Evolutionary conservation across 2,797 vertebrate genomes (phyloP).

Genomic region (Sternarchorhynchus goeldii): DNA sequence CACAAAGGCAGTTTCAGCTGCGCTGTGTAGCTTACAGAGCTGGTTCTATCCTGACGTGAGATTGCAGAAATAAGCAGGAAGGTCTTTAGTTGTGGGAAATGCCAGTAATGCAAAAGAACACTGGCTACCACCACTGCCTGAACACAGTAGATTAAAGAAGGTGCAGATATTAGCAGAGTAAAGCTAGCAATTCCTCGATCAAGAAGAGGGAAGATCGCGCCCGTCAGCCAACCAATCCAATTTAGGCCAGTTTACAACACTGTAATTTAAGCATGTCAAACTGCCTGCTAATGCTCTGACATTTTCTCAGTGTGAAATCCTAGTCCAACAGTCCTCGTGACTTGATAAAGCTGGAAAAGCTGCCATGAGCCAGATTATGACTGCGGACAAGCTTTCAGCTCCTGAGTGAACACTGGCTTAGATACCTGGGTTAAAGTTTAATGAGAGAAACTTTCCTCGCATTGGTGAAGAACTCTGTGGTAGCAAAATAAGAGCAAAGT

Average conservation of each 20-base stretch:
- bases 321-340: too few species aligned
- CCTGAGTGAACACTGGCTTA: not conserved
- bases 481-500: slow-evolving; percentile 23
- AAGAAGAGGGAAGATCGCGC: too few species aligned
- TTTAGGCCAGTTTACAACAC: not conserved
- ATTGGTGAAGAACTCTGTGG: not conserved
- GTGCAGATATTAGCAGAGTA: too few species aligned
- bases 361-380: too few species aligned
- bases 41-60: not conserved
- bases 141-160: too few species aligned
- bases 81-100: not conserved
- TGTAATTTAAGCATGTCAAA: not conserved
- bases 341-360: too few species aligned
- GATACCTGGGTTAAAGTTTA: slow-evolving; percentile 40
- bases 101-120: not conserved
- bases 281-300: not conserved
- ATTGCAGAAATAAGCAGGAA: not conserved
- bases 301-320: not conserved
- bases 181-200: too few species aligned
- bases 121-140: not conserved
- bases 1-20: not conserved
- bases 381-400: not conserved
- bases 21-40: not conserved
- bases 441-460: not conserved
- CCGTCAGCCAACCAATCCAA: not conserved